Percentiles rank a stretch among this genome's conserved stretches.
phyloP scores from a whole-genome alignment of 2,113 vertebrate genomes.

The Pangasianodon hypophthalmus region DNA sequence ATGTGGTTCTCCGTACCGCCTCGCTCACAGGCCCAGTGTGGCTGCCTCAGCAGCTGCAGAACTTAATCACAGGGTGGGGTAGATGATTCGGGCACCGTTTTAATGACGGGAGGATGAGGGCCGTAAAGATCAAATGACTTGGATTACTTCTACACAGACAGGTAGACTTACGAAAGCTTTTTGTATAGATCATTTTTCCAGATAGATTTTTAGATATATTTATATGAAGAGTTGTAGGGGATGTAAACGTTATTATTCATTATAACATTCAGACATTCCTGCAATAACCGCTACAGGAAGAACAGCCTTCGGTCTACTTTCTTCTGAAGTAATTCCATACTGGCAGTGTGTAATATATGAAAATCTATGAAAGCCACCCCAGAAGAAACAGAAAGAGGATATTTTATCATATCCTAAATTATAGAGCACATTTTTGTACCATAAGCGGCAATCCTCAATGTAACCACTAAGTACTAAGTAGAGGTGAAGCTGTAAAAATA shows the following conservation, averaged over 20 bases:
- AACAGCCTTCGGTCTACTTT: neutral
- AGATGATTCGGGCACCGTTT: constrained; percentile 22
- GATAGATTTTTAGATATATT: neutral
- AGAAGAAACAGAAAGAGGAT: constrained; percentile 11
- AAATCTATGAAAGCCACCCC: neutral
- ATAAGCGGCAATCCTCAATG: neutral
- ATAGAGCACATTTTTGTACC: constrained; percentile 16
- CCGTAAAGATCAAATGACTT: constrained; percentile 27
- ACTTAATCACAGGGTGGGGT: constrained; percentile 50
- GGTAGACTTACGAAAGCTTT: neutral
- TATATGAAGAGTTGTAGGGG: neutral
- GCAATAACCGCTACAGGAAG: neutral
- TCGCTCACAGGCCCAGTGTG: constrained; percentile 1
- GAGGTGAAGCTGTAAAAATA: constrained; percentile 11
- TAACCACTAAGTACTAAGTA: constrained; percentile 25
- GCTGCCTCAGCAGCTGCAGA: constrained; percentile 34
- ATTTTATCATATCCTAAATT: constrained; percentile 9
- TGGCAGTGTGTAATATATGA: neutral
- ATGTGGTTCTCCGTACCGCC: constrained; percentile 37
- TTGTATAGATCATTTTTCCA: neutral
- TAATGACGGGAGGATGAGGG: neutral
- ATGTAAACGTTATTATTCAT: neutral
- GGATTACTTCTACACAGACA: constrained; percentile 20
- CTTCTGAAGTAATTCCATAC: neutral
- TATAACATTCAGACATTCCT: neutral